Percentiles rank a stretch among this genome's conserved stretches.
phyloP scores from a whole-genome alignment of 2,113 vertebrate genomes.

The Neodontobutis hainanensis region DNA sequence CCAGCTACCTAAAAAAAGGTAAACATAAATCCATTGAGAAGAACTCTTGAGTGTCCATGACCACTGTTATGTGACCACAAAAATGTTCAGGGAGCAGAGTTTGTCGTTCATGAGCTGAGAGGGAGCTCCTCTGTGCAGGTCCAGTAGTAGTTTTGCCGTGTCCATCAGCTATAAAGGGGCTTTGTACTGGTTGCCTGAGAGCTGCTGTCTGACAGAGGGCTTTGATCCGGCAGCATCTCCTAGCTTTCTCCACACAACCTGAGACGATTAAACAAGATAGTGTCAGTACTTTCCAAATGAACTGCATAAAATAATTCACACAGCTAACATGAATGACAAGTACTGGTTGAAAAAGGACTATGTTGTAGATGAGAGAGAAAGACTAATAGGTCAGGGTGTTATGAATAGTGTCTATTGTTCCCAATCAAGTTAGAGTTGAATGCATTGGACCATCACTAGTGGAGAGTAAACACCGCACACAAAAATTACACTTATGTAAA shows the following conservation, averaged over 20 bases:
- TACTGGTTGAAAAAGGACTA: neutral
- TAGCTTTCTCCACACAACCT: constrained; percentile 94
- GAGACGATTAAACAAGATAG: constrained; percentile 9
- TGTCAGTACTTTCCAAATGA: neutral
- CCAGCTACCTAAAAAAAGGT: too few species aligned
- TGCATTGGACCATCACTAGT: neutral
- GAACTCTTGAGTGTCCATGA: neutral
- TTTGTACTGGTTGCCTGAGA: constrained; percentile 93
- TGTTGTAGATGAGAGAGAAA: neutral
- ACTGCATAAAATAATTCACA: neutral
- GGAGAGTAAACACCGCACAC: neutral
- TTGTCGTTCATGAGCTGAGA: neutral
- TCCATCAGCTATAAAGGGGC: constrained; percentile 82
- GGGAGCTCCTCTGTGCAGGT: neutral
- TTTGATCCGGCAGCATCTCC: constrained; percentile 89
- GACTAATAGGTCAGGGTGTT: neutral
- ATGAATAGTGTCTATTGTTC: constrained; percentile 1
- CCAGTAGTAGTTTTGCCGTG: neutral
- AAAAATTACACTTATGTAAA: neutral
- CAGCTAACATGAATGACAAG: too few species aligned
- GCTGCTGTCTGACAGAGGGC: constrained; percentile 89
- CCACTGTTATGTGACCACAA: neutral
- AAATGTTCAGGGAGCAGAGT: neutral
- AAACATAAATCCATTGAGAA: neutral
- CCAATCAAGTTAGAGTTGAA: neutral